Evolutionary conservation across 2,113 vertebrate species (phyloP), one percentile per base, ranked within the genome.

Genomic region (Notarius lentiginosus): DNA sequence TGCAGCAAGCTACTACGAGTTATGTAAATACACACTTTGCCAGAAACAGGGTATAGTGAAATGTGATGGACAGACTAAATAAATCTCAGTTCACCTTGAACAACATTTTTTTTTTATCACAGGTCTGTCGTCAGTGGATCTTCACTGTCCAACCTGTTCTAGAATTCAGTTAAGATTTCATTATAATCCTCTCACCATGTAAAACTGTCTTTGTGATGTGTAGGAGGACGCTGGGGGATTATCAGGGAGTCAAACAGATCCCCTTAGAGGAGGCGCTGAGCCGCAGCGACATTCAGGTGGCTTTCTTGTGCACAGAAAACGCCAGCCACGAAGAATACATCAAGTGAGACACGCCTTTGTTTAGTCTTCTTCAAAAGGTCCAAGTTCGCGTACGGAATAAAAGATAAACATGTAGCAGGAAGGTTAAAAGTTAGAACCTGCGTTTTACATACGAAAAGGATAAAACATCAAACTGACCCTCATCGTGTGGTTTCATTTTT

Each of bases 241-340:
- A 96, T 88, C 95, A 96, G 58, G 95, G 93, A 0, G 95, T 96
- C 17, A 92, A 91, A 68, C 98, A 97, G 93, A 94, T 99, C 77
- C 91, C 95, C 49, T 12, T 95, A 66, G 94, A 97, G 79, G 96
- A 97, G 68, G 97, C 96, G 66, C 89, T 97, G 70, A 92, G 83
- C 84, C 95, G 93, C 87, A 89, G 91, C 3, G 96, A 99, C 53
- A 88, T 99, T 53, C 93, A 97, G 0, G 96, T 93, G 30, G 98
- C 96, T 2, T 96, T 97, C 86, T 93, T 99, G 91, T 97, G 97
- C 93, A 98, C 96, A 0, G 97, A 99, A 87, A 99, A 97, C 70
- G 82, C 58, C 73, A 95, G 86, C 60, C 98, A 99, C 1, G 96
- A 97, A 90, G 94, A 96, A 79, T 93, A 88, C 6, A 88, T 98